Base-by-base conservation (phyloP, 2,113 vertebrate genomes). In the Serranochromis macrocephalus region DNA sequence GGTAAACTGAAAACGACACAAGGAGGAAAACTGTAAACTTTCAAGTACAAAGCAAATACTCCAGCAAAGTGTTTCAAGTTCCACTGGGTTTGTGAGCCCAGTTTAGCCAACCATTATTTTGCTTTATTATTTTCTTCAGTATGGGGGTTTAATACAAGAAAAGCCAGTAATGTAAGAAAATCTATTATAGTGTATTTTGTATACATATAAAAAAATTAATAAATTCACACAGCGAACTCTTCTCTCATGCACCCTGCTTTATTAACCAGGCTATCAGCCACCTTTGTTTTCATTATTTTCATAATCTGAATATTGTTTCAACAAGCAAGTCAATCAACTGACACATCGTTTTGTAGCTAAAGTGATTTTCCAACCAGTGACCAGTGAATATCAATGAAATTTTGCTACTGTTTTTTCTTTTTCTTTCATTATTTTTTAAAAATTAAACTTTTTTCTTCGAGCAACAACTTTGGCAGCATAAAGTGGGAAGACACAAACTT, bases 361-460 rank as follows among this genome's bases (percentile, higher is more conserved):
- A 75, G 6, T 26, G 9, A 47, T 47, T 47, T 47, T 17, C 6
- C 31, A 42, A 71, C n/a, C 66, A 26, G n/a, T 9, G 21, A 73
- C 14, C 38, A 45, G 13, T 45, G 40, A 73, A 45, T 17, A 3
- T 73, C 21, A 73, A 73, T 45, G 9, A 47, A 42, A 47, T 73
- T 73, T 6, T 16, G 68, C 21, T 26, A 11, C 40, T 13, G 33
- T n/a, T 66, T 66, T 66, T 66, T 66, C 9, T 63, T 63, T 36
- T 63, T 36, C 2, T 36, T 63, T 63, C 1, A 0, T 63, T 29
- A 3, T 29, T 29, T 8, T 14, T 3, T 8, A 0, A 29, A 14
- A 58, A 31, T n/a, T 4, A 3, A 66, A 12, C 17, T 66, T 66
- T 36, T n/a, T n/a, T 38, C 10, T 47, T 73, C 1, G 4, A 29